Evolutionary conservation across 2,113 vertebrate species (phyloP), one percentile per base, ranked within the genome.

Genomic region (Tylochromis polylepis): DNA sequence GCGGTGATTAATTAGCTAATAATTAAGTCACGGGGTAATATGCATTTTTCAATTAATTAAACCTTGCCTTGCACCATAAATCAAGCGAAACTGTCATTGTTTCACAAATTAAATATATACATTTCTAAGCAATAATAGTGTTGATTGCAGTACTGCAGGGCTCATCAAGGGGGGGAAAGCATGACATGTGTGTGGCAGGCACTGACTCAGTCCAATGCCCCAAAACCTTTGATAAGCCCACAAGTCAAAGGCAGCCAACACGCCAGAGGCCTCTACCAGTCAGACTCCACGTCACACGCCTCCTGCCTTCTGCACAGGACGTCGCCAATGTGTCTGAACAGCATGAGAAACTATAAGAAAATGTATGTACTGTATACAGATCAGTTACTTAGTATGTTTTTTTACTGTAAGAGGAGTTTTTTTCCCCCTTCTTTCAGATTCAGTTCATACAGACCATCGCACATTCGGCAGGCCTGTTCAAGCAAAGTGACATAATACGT

Each of bases 31-130:
- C 89, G 24, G 91, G 93, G 92, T 95, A 96, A 96, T 93, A 92
- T 93, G 93, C 95, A 95, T 95, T 95, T 94, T 95, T 95, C 93
- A 95, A 93, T 96, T 96, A 95, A 95, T 96, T 96, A 96, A 96
- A 93, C 91, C 93, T 93, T 88, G 94, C 91, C 91, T 93, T 90
- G 96, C 94, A 80, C 93, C 88, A 95, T 95, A 95, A 95, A 95
- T 95, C 94, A 95, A 95, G 95, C 94, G 80, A 94, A 94, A 95
- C 94, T 94, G 94, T 95, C 94, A 94, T 91, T 94, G 92, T 95
- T 95, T 94, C 90, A 90, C 90, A 93, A 94, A 95, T 95, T 94
- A 95, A 96, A 95, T 92, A 95, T 95, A 95, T 95, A 95, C 92
- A 91, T 95, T 96, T 94, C 82, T 84, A 20, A 91, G 94, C 89